Percentiles rank a stretch among this genome's conserved stretches.
Evolutionary conservation across 2,113 vertebrate species (phyloP).

Genomic region (Nannobrachium achirus): DNA sequence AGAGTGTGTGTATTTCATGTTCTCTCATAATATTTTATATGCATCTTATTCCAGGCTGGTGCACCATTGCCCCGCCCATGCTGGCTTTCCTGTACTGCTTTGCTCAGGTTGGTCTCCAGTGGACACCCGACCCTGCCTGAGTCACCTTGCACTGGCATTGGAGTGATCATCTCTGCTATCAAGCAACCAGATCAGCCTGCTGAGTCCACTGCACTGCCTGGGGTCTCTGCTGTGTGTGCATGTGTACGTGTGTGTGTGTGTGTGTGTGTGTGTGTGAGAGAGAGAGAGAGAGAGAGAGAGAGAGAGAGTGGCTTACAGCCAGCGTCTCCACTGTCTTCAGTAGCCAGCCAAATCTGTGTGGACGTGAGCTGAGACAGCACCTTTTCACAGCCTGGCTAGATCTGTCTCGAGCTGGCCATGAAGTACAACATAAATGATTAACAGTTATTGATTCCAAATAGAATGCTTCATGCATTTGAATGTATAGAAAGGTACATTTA

Average conservation of each 20-base stretch:
- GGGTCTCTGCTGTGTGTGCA: constrained; percentile 4
- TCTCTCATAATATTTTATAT: background rate
- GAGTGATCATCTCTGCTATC: constrained; percentile 34
- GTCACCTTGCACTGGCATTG: constrained; percentile 53
- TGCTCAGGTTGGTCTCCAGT: constrained; percentile 79
- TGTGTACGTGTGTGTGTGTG: background rate
- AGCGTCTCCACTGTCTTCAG: constrained; percentile 1
- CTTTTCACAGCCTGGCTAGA: constrained; percentile 33
- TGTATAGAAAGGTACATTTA: background rate
- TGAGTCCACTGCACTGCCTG: constrained; percentile 34
- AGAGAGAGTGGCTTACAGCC: constrained; percentile 32
- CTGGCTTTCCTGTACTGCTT: constrained; percentile 82
- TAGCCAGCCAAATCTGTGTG: constrained; percentile 28
- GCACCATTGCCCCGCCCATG: constrained; percentile 65
- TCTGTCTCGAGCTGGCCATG: background rate
- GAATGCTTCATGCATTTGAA: constrained; percentile 10
- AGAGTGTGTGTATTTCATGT: background rate
- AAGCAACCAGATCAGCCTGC: constrained; percentile 31
- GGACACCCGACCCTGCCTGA: constrained; percentile 64
- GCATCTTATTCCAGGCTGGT: constrained; percentile 71
- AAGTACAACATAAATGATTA: constrained; percentile 4
- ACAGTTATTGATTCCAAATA: background rate
- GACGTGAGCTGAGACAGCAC: constrained; percentile 38
- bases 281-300: background rate
- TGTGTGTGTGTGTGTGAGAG: no score